Percentiles rank a stretch among this genome's conserved stretches.
These are phyloP conservation scores for Apogon talboti DNA, from an alignment of 2,797 vertebrate species.

Conservation along the genomic window DNA sequence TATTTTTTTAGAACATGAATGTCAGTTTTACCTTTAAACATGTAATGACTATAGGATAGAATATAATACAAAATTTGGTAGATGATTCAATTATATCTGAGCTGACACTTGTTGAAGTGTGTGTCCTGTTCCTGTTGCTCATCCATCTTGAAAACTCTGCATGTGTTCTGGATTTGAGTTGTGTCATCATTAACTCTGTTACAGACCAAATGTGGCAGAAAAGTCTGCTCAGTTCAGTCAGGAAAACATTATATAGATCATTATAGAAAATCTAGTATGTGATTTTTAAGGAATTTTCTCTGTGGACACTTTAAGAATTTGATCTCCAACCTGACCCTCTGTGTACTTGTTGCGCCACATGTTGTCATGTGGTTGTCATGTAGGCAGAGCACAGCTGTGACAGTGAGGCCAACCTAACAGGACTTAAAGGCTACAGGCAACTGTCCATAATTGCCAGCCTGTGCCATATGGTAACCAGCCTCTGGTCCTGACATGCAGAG, in stretches of 20 bases:
- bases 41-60: no score
- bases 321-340: background rate
- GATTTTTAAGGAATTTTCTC: background rate
- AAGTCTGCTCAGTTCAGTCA: background rate
- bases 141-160: background rate
- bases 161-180: background rate
- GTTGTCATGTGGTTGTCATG: conserved; percentile 7
- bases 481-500: conserved; percentile 25
- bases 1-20: no score
- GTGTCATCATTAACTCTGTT: background rate
- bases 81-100: no score
- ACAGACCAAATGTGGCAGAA: background rate
- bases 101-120: background rate
- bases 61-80: no score
- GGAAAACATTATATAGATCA: no score
- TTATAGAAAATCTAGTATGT: background rate
- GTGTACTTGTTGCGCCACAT: conserved; percentile 22
- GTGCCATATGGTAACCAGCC: conserved; percentile 46
- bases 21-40: no score
- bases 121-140: background rate
- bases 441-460: conserved; percentile 52
- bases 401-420: conserved; percentile 31
- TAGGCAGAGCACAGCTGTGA: conserved; percentile 21
- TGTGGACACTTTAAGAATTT: background rate
- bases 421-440: conserved; percentile 49